Base-by-base conservation (phyloP, 2,888 invertebrate species). In the Marronus borbonicus region DNA sequence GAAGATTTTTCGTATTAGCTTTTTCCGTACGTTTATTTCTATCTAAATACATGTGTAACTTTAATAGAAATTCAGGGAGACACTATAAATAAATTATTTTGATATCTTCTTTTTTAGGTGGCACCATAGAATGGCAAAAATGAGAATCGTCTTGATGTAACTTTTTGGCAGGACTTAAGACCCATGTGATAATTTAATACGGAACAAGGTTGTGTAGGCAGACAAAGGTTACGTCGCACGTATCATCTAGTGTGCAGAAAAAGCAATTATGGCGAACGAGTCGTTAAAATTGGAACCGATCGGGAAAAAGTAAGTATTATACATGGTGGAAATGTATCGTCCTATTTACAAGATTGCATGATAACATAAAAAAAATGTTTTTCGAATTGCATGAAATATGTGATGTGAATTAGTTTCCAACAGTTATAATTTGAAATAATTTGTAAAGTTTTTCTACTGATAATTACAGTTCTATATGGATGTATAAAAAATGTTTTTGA, bases 271-370 rank as follows among this genome's bases (percentile, higher is more conserved):
- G 83, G 81, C 81, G 28, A 81, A 81, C 60, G 83, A 82, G 72
- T 76, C 81, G 28, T 76, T 83, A 75, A 81, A 82, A 68, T 74
- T 83, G 62, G 81, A 81, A 76, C 82, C 82, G 17, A 78, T 82
- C 20, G 82, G 83, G 17, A 78, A 80, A 44, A 82, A 83, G 83
- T 83, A 77, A 82, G 82, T 80, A 69, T 17, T 28, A 10, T 44
- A 44, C 44, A 44, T 44, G 44, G 12, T 44, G 44, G 44, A 44
- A 44, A 44, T 44, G 44, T 44, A 12, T 44, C 8, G 44, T 8
- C 44, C 44, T 44, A 12, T 44, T 12, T 10, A 10, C 2, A 12
- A 44, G 12, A 44, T 44, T 44, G 44, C 44, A 44, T 44, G 44
- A 8, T 8, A 44, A 44, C 2, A 8, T 44, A 2, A 44, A 44